Base-by-base conservation (phyloP, 2,113 vertebrate species). In the Athene cunicularia region DNA sequence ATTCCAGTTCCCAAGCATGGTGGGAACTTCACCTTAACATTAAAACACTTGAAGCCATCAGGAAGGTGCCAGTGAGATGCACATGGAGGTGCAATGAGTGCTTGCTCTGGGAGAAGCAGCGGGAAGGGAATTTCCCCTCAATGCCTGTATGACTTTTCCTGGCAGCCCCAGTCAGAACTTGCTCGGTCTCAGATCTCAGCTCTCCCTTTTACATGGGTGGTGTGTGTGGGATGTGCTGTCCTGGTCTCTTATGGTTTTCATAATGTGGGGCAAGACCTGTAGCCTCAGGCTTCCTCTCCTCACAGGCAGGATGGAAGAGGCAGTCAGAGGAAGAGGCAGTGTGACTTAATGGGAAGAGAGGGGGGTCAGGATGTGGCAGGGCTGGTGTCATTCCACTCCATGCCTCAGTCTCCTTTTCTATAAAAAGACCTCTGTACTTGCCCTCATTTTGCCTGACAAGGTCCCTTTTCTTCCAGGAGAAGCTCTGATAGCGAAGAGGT, bases 401-500 rank as follows among this genome's bases (percentile, higher is more conserved):
- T 43, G 33, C 52, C 74, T 85, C 53, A 8, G 37, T 85, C 87
- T 85, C 67, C 21, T 49, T 41, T 91, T 72, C 39, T 28, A 28
- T 72, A 63, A 39, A 71, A 60, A 71, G 21, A 28, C 19, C 37
- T 90, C 35, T 66, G 8, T 71, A 39, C 74, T 71, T 90, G n/a
- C 28, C 60, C 66, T 39, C 15, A 2, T 58, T 62, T 83, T 80
- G 24, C n/a, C 43, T 95, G 21, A 86, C 50, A 43, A 53, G 37
- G 16, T 90, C 63, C 97, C 43, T 58, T 81, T 82, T 62, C 35
- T 95, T 88, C 23, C 83, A 98, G 98, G 98, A 98, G 95, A 98
- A 98, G 93, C 98, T 98, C 97, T 98, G 98, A 98, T 96, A n/a
- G 75, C 90, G 89, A 93, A 95, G 89, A 97, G 6, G 32, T 43